A percentile compares a stretch with the other conserved stretches of the same genome.
phyloP scores from a whole-genome alignment of 2,113 vertebrate species.

The Raja brachyura region DNA sequence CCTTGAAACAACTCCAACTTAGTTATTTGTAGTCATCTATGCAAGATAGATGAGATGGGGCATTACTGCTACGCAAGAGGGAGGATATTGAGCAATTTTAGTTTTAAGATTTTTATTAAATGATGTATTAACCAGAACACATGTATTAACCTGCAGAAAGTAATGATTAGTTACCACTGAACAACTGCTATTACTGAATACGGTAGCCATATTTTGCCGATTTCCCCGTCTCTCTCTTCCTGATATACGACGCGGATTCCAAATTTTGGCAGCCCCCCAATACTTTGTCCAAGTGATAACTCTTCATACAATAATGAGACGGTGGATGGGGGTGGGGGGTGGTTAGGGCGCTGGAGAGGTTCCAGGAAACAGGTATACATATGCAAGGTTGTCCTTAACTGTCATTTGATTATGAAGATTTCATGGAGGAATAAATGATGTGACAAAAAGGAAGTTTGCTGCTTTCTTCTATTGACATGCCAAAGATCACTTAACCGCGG shows the following conservation, averaged over 20 bases:
- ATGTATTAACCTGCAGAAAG: not conserved
- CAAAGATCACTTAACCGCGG: not conserved
- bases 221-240: not conserved
- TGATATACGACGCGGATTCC: not conserved
- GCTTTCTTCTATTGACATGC: not conserved
- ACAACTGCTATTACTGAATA: not conserved
- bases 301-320: not conserved
- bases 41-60: not conserved
- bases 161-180: not conserved
- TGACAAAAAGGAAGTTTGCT: not conserved
- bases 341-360: not conserved
- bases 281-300: not conserved
- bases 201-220: not conserved
- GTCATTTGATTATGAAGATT: not conserved
- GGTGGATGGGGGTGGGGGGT: too few relatives aligned
- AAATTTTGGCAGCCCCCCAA: not conserved
- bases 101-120: not conserved
- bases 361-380: not conserved
- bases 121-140: not conserved
- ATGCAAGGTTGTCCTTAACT: not conserved
- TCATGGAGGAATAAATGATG: not conserved
- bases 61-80: not conserved
- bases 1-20: not conserved
- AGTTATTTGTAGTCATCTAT: not conserved
- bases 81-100: not conserved